A percentile compares a stretch with the other conserved stretches of the same genome.
phyloP scores from a whole-genome alignment of 1,140 invertebrate species.

The Aphis craccivora region DNA sequence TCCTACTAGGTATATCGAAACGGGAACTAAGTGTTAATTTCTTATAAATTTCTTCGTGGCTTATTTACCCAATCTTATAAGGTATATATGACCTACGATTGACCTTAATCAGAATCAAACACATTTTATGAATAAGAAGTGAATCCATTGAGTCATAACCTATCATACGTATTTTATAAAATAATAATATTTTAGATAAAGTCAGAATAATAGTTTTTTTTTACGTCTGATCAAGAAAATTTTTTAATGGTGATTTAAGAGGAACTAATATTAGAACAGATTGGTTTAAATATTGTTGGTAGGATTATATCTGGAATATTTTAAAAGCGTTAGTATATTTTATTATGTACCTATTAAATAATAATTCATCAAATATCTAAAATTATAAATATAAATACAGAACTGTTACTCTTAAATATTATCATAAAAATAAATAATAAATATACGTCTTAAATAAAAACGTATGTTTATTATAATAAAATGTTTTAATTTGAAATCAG shows the following conservation, averaged over 20 bases:
- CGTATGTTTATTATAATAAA: neutral
- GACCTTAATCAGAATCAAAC: neutral
- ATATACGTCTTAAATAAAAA: neutral
- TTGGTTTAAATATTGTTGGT: neutral
- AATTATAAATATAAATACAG: neutral
- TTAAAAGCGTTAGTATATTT: neutral
- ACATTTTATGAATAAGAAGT: neutral
- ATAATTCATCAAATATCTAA: neutral
- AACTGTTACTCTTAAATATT: too few species aligned
- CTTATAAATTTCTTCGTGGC: neutral
- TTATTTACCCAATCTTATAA: neutral
- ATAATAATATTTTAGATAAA: too few species aligned
- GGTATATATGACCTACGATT: neutral
- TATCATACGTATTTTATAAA: too few species aligned
- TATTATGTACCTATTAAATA: neutral
- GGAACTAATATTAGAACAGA: too few species aligned
- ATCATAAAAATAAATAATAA: too few species aligned
- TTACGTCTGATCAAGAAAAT: neutral
- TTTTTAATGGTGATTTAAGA: neutral
- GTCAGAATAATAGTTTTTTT: neutral
- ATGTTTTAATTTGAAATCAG: neutral
- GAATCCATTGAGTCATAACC: neutral
- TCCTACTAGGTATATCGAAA: neutral
- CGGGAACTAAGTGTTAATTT: neutral
- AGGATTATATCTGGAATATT: neutral